Evolutionary conservation across 2,888 invertebrate species (phyloP), one percentile per base, ranked within the genome.

Genomic region (Elmis aenea): DNA sequence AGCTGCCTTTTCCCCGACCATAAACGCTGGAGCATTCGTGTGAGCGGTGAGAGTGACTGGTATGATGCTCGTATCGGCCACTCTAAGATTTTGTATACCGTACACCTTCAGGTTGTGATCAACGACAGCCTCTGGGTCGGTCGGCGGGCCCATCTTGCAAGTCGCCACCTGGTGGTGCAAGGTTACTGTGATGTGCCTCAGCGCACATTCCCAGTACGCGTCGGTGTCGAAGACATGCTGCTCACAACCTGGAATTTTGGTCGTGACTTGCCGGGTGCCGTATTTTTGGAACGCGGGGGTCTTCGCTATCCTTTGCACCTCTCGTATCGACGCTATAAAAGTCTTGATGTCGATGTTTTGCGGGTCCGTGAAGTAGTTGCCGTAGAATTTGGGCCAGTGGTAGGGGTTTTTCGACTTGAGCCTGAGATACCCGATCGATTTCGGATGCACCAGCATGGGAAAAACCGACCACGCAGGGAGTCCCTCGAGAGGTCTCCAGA

Each of bases 321-420:
- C 69, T 44, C 75, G 71, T 5, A 76, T 65, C 0, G 58, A 53
- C 3, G 58, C 60, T 8, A 66, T 55, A 35, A 66, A 57, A 2
- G 63, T 59, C 38, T 52, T 58, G 2, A 65, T 42, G 41, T 67
- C 67, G 71, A 77, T 47, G 70, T 46, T 39, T 13, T 52, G 64
- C 3, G 72, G 70, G 54, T 80, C 75, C 0, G 79, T 73, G 57
- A 91, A 77, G 63, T 92, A 95, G 59, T 85, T 86, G 0, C 88
- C 84, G 48, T 87, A 77, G 32, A 90, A 72, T n/a, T 75, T 67
- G 0, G 91, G 88, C 51, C 81, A 76, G 0, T 77, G 73, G 49
- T 75, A 75, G 0, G 89, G 87, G 61, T 89, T 78, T 38, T 70
- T 77, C 6, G 79, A 82, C 53, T 72, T 75, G n/a, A 92, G 69